Evolutionary conservation across 2,113 vertebrate genomes (phyloP), one percentile per base, ranked within the genome.

Genomic region (Pica pica): DNA sequence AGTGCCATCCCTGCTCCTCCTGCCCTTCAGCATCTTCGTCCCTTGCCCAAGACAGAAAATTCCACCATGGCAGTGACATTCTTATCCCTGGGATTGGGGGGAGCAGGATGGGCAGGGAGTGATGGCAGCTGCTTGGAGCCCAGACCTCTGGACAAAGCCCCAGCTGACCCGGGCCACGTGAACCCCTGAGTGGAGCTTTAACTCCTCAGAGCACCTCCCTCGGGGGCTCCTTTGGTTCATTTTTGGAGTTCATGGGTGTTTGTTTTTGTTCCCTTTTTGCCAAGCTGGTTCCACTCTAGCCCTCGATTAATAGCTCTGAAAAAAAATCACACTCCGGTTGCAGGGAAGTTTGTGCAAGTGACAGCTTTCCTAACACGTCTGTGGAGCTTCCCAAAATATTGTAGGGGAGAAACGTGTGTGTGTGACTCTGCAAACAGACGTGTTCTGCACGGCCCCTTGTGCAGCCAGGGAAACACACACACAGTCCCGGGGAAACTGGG

Each of bases 301-400:
- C 89, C 70, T 85, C 27, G 42, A 67, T 70, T 91, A 95, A 80
- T 91, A 35, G 59, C 90, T 63, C 82, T 9, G 59, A 67, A 65
- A 70, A 71, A 73, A 92, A 79, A 83, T 93, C 93, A 88, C 94
- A 90, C 90, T 86, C 79, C 5, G 75, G 35, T 83, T 90, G 92
- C 85, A 86, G 55, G 77, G 91, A 95, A 92, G 85, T 94, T 94
- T 89, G 15, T 83, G 90, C 92, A 91, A 96, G 93, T 67, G 90
- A 95, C 95, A 95, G 94, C 55, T 97, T 96, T 96, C 92, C 82
- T 96, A 94, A 96, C 95, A 96, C 92, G 71, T 97, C 93, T 88
- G 71, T 6, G 79, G 49, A 47, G 89, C 82, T 77, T 83, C 75
- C 0, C 92, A 52, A 96, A 96, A 96, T 31, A 92, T 44, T 92